Evolutionary conservation across 2,888 invertebrate genomes (phyloP).

Genomic region (Myopa testacea): DNA sequence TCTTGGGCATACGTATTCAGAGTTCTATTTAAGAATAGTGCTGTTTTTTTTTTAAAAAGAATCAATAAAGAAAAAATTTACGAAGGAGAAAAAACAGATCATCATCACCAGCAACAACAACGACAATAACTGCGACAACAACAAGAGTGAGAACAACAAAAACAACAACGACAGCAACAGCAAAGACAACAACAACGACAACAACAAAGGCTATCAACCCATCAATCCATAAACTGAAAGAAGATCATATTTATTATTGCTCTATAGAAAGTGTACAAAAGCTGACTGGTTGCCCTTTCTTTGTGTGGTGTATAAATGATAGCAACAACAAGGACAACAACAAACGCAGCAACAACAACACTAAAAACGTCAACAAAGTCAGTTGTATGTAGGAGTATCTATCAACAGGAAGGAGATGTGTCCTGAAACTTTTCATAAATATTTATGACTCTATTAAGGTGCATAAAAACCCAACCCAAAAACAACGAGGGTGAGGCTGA

Average conservation of each 20-base stretch:
- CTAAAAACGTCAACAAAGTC: background rate
- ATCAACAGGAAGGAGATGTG: background rate
- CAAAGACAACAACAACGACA: background rate
- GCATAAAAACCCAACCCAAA: slow-evolving; percentile 19
- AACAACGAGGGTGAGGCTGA: background rate
- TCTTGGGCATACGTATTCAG: background rate
- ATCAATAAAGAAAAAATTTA: background rate
- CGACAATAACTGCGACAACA: background rate
- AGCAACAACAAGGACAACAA: background rate
- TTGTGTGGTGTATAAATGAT: slow-evolving; percentile 2
- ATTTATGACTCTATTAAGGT: slow-evolving; percentile 68
- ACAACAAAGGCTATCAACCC: background rate
- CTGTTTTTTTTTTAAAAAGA: background rate
- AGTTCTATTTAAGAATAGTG: background rate
- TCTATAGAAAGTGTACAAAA: slow-evolving; percentile 12
- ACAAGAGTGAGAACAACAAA: too few relatives aligned
- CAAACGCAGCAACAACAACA: background rate
- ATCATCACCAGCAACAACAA: background rate
- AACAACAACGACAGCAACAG: background rate
- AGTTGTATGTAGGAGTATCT: background rate
- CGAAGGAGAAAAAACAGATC: background rate
- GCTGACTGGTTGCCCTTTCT: background rate
- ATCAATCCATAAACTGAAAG: slow-evolving; percentile 28
- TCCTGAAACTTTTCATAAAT: slow-evolving; percentile 64
- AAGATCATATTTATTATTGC: slow-evolving; percentile 10